A percentile compares a stretch with the other conserved stretches of the same genome.
Evolutionary conservation across 2,797 vertebrate species (phyloP).

Genomic region (Chiroxiphia lanceolata): DNA sequence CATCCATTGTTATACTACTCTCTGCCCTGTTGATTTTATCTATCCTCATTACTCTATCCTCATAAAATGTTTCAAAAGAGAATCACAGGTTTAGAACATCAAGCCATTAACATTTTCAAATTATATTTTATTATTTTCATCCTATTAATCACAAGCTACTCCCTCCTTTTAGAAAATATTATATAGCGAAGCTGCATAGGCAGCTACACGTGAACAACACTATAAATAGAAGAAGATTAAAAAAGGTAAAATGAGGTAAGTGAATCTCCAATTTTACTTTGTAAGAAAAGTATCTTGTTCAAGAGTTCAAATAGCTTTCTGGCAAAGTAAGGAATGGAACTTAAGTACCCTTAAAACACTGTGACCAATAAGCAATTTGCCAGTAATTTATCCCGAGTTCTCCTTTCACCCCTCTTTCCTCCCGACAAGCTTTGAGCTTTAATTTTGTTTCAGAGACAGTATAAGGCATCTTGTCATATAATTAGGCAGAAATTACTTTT

Average conservation of each 20-base stretch:
- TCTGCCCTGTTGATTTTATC: background rate
- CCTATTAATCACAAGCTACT: background rate
- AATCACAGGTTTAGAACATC: background rate
- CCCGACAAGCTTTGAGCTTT: background rate
- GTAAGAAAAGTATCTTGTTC: background rate
- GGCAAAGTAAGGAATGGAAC: background rate
- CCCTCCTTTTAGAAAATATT: background rate
- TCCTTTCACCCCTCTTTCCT: background rate
- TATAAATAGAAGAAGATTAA: background rate
- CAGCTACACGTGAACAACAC: background rate
- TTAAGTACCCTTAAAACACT: background rate
- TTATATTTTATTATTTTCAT: background rate
- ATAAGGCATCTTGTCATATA: background rate
- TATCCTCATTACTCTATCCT: background rate
- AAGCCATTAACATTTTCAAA: constrained; percentile 9
- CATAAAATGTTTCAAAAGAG: background rate
- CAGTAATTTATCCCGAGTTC: background rate
- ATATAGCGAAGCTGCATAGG: background rate
- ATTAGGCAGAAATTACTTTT: background rate
- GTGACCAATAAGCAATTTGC: background rate
- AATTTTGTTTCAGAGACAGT: background rate
- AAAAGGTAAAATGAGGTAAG: background rate
- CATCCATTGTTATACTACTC: background rate
- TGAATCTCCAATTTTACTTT: background rate
- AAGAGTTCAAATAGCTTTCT: background rate